phyloP scores from a whole-genome alignment of 2,113 vertebrate genomes.

The Sakesphorus luctuosus region DNA sequence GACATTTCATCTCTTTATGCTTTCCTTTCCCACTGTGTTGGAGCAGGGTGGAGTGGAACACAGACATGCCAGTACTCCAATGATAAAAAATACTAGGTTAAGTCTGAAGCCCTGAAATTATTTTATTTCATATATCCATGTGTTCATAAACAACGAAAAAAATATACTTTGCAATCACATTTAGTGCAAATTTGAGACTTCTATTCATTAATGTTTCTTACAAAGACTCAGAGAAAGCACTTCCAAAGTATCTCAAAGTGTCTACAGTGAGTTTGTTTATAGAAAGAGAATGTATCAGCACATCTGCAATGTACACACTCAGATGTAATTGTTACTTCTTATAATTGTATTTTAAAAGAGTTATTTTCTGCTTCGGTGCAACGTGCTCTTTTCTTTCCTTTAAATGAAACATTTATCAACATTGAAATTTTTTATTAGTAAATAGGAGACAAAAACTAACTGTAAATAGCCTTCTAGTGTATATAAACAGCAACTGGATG shows the following conservation, averaged over 20 bases:
- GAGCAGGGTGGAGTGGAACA: background rate
- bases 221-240: background rate
- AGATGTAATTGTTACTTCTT: background rate
- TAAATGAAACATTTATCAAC: background rate
- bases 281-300: background rate
- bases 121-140: background rate
- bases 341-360: background rate
- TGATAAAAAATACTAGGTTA: background rate
- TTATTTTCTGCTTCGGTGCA: background rate
- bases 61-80: fast-evolving
- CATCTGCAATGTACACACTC: background rate
- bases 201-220: background rate
- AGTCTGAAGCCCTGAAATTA: background rate
- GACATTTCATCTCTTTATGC: background rate
- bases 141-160: background rate
- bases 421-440: background rate
- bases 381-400: background rate
- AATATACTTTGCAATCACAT: background rate
- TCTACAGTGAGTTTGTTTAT: background rate
- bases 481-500: background rate
- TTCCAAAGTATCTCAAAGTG: background rate
- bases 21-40: background rate
- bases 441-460: background rate
- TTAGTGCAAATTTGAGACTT: background rate
- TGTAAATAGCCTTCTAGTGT: background rate